Evolutionary conservation across 2,888 invertebrate genomes (phyloP).

Genomic region (Drosophila vallismaia): DNA sequence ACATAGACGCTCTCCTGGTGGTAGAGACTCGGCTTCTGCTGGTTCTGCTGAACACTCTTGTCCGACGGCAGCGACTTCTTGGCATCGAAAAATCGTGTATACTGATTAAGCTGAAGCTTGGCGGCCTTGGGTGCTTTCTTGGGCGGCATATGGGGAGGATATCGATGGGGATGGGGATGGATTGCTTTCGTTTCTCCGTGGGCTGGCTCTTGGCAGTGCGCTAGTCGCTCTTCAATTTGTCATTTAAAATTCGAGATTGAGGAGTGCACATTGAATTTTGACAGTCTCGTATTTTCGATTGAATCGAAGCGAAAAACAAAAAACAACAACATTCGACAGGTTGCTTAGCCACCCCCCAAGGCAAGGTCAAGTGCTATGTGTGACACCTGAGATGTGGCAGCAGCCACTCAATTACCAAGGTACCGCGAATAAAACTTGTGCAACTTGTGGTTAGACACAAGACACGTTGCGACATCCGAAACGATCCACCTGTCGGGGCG

Average conservation of each 20-base stretch:
- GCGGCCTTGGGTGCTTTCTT: constrained; percentile 34
- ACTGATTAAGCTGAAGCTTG: constrained; percentile 32
- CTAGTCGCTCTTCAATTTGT: constrained; percentile 7
- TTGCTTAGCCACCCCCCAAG: constrained; percentile 6
- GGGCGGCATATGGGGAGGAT: constrained; percentile 46
- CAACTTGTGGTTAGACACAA: constrained; percentile 29
- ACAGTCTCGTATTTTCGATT: constrained; percentile 9
- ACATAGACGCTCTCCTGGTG: constrained; percentile 39
- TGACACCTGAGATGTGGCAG: constrained; percentile 20
- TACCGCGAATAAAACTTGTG: constrained; percentile 46
- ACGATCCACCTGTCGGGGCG: constrained; percentile 36
- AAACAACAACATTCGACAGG: constrained; percentile 2
- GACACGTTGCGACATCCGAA: constrained; percentile 59
- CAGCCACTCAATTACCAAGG: constrained; percentile 49
- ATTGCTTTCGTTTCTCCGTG: neutral
- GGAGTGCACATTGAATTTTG: constrained; percentile 33
- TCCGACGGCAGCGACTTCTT: constrained; percentile 32
- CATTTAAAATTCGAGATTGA: constrained; percentile 11
- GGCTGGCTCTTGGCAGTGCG: neutral
- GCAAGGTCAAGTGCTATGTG: constrained; percentile 37
- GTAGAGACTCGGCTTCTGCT: neutral
- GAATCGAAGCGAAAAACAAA: neutral
- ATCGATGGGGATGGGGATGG: neutral
- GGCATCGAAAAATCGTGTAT: constrained; percentile 41
- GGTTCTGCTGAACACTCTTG: neutral